Evolutionary conservation across 1,140 invertebrate genomes (phyloP), one percentile per base, ranked within the genome.

Genomic region (Drosophila cardini): DNA sequence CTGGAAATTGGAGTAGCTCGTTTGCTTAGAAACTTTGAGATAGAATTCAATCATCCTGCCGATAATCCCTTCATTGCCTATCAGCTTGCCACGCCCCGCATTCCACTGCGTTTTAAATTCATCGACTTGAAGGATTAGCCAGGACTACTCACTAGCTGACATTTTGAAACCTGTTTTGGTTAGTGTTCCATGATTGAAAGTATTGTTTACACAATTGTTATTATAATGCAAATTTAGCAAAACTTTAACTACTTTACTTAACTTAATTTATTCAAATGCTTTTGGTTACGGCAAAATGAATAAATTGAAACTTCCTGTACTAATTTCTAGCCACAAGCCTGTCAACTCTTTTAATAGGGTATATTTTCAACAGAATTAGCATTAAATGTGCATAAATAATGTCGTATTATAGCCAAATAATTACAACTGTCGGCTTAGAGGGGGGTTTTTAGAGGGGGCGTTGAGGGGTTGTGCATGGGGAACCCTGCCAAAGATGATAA

Each of bases 1-100:
- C 89, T 96, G 48, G 94, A 95, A 87, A 91, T 95, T 4, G 93
- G 94, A 21, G 67, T 95, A 2, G 90, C 94, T 8, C 94, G 94
- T 84, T 90, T 95, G 21, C 84, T 94, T 15, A 86, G 93, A 52
- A 93, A 94, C 72, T 94, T 94, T 72, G 67, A 93, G 43, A 73
- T 94, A 5, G 93, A 93, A 36, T 94, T 93, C 92, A 90, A 93
- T 48, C 73, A 86, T 75, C 50, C 72, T 1, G 64, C 50, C 0
- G 75, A 80, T 8, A 78, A 78, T 21, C 72, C 78, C 1, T 84
- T 80, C n/a, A 70, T 57, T 45, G 50, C 64, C 36, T 65, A 64
- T 38, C 62, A 69, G 13, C 60, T 83, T 15, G 52, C 65, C 48
- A 72, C 68, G 46, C 74, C 77, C 0, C 64, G 72, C 15, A 83